Evolutionary conservation across 2,113 vertebrate species (phyloP), one percentile per base, ranked within the genome.

Genomic region (Apteryx mantelli): DNA sequence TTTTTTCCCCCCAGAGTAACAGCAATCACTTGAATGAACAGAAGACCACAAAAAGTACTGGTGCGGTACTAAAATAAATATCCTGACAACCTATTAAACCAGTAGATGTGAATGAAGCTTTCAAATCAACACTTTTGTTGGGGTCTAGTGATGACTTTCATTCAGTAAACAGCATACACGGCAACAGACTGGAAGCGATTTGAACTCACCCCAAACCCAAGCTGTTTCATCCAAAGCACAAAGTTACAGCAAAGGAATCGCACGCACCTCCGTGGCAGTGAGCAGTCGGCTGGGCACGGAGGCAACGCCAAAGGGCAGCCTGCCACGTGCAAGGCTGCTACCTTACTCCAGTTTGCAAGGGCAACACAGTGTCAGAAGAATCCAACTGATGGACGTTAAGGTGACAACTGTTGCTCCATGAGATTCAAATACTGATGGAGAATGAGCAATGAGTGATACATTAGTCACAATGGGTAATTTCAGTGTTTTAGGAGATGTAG

Each of bases 21-120:
- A 93, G 63, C 81, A 74, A 94, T 71, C 46, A 82, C 71, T 86
- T 58, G 71, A 88, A 89, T 55, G 68, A 92, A 68, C 69, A 88
- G 46, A 79, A 84, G 65, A 84, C 83, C 75, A 55, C 36, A 34
- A 40, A 48, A 74, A 71, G 65, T 22, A 89, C 14, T 7, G 15
- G 46, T 84, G 85, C 75, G 60, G 68, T 85, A 87, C 76, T 79
- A 82, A 83, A 93, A 89, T 48, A 92, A 76, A 66, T 34, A 61
- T 66, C 64, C 69, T 92, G 86, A 83, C 69, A 76, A 52, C 63
- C 92, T 63, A 61, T 20, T 50, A 71, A 95, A 88, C 26, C 18
- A 63, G 30, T 75, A 86, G 66, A 60, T 61, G 56, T 17, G 30
- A 91, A 86, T 13, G 61, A 69, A 58, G 40, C 48, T 83, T 96